Conservation (phyloP, 2,797 vertebrate species). For the Mycteria americana region DNA sequence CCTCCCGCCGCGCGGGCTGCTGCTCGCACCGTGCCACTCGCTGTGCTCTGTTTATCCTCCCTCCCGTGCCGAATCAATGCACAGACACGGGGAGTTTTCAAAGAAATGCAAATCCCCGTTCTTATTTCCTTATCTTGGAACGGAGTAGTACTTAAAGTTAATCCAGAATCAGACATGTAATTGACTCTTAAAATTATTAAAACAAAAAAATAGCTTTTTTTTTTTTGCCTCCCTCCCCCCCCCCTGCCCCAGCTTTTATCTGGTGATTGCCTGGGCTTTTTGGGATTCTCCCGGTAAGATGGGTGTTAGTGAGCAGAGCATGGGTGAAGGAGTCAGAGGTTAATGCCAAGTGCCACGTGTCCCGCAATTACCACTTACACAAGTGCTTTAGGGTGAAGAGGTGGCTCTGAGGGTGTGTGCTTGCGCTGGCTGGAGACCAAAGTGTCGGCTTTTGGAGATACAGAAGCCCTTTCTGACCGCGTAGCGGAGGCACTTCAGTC, state of each 20-base stretch:
- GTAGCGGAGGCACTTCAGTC: accelerated
- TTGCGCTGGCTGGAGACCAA: not conserved
- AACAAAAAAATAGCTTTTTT: not conserved
- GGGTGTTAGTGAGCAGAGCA: not conserved
- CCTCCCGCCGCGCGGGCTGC: accelerated
- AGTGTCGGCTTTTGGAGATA: not conserved
- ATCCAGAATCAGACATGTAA: not conserved
- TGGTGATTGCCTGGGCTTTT: not conserved
- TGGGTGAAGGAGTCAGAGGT: not conserved
- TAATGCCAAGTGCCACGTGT: not conserved
- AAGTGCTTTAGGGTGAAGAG: not conserved
- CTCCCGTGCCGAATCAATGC: accelerated
- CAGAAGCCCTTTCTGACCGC: not conserved
- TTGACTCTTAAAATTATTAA: not conserved
- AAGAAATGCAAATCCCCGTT: not conserved
- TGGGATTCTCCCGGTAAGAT: not conserved
- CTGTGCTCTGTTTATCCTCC: not conserved
- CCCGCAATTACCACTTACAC: not conserved
- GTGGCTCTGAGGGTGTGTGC: not conserved
- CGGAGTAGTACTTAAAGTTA: not conserved
- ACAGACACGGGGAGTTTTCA: not conserved
- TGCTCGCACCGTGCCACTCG: accelerated
- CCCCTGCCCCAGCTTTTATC: not conserved
- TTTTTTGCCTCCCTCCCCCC: not conserved
- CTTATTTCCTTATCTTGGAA: not conserved